Evolutionary conservation across 2,888 invertebrate species (phyloP), one percentile per base, ranked within the genome.

Genomic region (Andrena hattorfiana): DNA sequence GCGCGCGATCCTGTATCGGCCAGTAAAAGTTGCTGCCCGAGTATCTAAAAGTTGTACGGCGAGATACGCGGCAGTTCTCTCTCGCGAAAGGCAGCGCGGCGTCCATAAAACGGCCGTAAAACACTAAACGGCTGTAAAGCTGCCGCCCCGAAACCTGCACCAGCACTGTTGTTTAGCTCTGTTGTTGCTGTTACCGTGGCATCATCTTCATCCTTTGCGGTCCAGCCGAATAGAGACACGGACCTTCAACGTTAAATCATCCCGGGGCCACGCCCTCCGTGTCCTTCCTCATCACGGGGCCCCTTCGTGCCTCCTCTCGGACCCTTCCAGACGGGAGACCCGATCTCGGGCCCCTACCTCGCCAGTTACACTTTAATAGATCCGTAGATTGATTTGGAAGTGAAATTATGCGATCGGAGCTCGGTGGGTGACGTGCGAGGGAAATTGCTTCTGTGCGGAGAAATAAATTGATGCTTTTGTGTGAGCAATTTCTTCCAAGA

Each of bases 71-170:
- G 49, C 10, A 16, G 26, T 30, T 23, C 69, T 60, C 26, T 13
- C 60, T 35, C 51, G 56, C 70, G 56, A 80, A 32, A 82, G 81
- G 54, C 87, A 88, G 78, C 80, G 90, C 91, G 91, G 91, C 92
- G 90, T 93, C 93, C 93, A 94, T 94, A 94, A 94, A 94, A 94
- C 92, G 92, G 91, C 92, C 93, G 92, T 94, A 94, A 94, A 94
- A 93, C 93, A 92, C 94, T 94, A 94, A 94, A 94, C 93, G 94
- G 93, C 91, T 94, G 93, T 94, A 94, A 94, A 94, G 92, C 92
- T 93, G 93, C 93, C 93, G 93, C 91, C 90, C 93, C 92, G 89
- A 93, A 93, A 93, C 89, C 89, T 89, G 88, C 76, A 51, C 72
- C 76, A 56, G 62, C 87, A 26, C 74, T 56, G 86, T 86, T 85